These are phyloP conservation scores for Macrobrachium rosenbergii DNA, from an alignment of 1,140 invertebrate genomes.

Conservation along the genomic window DNA sequence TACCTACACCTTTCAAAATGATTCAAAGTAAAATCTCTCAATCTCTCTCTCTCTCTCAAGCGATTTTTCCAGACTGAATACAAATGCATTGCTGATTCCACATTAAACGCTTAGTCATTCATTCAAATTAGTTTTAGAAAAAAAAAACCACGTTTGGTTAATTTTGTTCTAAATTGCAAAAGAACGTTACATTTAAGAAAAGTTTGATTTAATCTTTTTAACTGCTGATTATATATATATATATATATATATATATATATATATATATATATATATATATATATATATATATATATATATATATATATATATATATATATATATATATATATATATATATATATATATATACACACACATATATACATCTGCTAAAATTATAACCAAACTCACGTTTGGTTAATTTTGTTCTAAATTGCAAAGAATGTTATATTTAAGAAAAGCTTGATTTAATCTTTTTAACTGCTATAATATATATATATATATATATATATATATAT, in stretches of 20 bases:
- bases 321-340: conserved; percentile 31
- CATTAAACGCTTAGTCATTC: neutral
- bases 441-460: too few relatives aligned
- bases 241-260: conserved; percentile 28
- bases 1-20: too few relatives aligned
- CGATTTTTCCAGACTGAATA: neutral
- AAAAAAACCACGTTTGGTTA: too few relatives aligned
- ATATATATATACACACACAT: conserved; percentile 18
- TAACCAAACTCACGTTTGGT: too few relatives aligned
- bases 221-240: conserved; percentile 30
- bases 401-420: too few relatives aligned
- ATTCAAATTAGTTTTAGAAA: neutral
- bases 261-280: conserved; percentile 9
- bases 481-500: neutral
- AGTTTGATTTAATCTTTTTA: too few relatives aligned
- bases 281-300: conserved; percentile 14
- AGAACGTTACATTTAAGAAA: too few relatives aligned
- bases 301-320: conserved; percentile 20
- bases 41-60: too few relatives aligned
- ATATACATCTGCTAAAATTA: too few relatives aligned
- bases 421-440: too few relatives aligned
- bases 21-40: too few relatives aligned
- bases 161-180: too few relatives aligned
- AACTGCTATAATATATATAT: conserved; percentile 9
- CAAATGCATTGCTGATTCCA: neutral